Evolutionary conservation across 2,113 vertebrate genomes (phyloP).

Genomic region (Egretta garzetta): DNA sequence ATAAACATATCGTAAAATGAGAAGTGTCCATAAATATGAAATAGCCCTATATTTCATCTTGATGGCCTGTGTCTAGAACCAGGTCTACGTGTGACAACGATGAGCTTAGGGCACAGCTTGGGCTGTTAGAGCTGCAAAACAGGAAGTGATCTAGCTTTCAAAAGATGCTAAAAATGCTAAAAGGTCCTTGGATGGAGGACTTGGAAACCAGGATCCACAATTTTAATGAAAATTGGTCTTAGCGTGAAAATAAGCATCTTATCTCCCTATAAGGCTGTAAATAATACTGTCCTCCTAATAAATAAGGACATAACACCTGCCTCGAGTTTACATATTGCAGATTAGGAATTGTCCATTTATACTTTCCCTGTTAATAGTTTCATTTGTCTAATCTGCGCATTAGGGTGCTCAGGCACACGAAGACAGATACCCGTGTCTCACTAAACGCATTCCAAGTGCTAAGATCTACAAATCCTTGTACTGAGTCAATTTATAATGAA

Average conservation of each 20-base stretch:
- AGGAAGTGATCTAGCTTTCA: not conserved
- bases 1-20: not conserved
- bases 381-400: not conserved
- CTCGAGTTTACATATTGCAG: fast-evolving
- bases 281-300: not conserved
- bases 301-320: not conserved
- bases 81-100: not conserved
- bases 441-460: not conserved
- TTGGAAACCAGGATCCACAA: not conserved
- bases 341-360: not conserved
- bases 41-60: not conserved
- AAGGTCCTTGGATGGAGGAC: not conserved
- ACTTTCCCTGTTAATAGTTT: not conserved
- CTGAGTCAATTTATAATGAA: not conserved
- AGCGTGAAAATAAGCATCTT: not conserved
- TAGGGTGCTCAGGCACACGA: not conserved
- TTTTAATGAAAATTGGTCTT: not conserved
- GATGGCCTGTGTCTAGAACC: not conserved
- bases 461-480: not conserved
- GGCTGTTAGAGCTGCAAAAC: not conserved
- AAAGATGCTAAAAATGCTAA: not conserved
- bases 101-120: not conserved
- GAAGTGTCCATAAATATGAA: not conserved
- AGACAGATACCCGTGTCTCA: not conserved
- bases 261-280: not conserved